Percentiles rank a stretch among this genome's conserved stretches.
Evolutionary conservation across 2,888 invertebrate genomes (phyloP).

Genomic region (Lasioglossum calceatum): DNA sequence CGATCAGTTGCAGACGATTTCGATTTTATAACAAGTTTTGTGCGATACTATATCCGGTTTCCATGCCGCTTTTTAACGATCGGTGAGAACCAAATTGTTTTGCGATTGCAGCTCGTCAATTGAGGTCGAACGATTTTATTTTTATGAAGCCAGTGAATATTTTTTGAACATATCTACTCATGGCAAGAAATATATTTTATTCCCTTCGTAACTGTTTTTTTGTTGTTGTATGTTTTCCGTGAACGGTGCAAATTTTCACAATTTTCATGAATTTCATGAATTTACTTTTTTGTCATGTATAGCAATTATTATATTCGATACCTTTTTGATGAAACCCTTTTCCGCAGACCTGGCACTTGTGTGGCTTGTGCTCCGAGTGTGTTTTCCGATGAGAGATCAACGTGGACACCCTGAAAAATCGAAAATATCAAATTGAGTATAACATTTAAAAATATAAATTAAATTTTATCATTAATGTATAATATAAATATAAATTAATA

Average conservation of each 20-base stretch:
- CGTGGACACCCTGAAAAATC: slow-evolving; percentile 88
- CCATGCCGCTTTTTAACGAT: neutral
- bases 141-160: neutral
- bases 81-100: neutral
- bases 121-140: neutral
- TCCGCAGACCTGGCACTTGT: slow-evolving; percentile 90
- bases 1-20: neutral
- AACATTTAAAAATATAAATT: neutral
- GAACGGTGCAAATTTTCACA: neutral
- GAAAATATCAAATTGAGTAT: neutral
- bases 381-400: slow-evolving; percentile 92
- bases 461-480: neutral
- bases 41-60: neutral
- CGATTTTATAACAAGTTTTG: neutral
- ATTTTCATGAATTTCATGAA: neutral
- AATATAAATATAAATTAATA: neutral
- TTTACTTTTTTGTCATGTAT: neutral
- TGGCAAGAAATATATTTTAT: neutral
- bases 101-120: too few relatives aligned
- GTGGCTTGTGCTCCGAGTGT: slow-evolving; percentile 90
- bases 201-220: neutral
- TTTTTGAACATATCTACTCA: neutral
- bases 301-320: slow-evolving; percentile 74
- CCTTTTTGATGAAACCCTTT: slow-evolving; percentile 94
- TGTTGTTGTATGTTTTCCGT: neutral